Conservation (phyloP, 2,888 invertebrate species). For the Andrena trimmerana region DNA sequence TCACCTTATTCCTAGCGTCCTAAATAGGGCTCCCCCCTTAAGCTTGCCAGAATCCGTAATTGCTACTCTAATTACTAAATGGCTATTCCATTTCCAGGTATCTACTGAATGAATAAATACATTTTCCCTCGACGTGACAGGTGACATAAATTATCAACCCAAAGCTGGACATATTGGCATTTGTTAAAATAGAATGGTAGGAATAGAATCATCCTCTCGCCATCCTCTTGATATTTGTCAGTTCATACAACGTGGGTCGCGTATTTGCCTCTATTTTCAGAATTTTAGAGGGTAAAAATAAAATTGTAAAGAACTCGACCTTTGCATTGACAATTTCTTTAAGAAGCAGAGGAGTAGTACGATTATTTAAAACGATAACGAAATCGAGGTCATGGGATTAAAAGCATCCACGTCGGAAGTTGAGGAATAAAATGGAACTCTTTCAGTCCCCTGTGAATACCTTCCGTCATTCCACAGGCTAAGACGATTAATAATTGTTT, state of each 20-base stretch:
- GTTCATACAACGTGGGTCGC: too few relatives aligned
- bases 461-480: not conserved
- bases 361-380: conserved; percentile 15
- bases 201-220: too few relatives aligned
- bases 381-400: not conserved
- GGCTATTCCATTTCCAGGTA: not conserved
- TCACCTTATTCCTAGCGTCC: too few relatives aligned
- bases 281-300: too few relatives aligned
- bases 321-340: not conserved
- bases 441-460: not conserved
- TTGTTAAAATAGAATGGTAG: not conserved
- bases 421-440: conserved; percentile 8
- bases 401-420: not conserved
- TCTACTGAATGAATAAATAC: not conserved
- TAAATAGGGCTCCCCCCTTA: not conserved
- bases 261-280: too few relatives aligned
- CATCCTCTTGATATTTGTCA: too few relatives aligned
- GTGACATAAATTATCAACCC: not conserved
- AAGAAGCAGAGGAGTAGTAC: not conserved
- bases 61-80: not conserved
- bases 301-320: too few relatives aligned
- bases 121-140: not conserved
- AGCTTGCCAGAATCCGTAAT: not conserved
- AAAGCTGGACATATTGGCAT: not conserved
- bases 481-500: conserved; percentile 30